These are phyloP conservation scores for Pseudopleuronectes americanus DNA, from an alignment of 2,797 vertebrate genomes.

Conservation along the genomic window DNA sequence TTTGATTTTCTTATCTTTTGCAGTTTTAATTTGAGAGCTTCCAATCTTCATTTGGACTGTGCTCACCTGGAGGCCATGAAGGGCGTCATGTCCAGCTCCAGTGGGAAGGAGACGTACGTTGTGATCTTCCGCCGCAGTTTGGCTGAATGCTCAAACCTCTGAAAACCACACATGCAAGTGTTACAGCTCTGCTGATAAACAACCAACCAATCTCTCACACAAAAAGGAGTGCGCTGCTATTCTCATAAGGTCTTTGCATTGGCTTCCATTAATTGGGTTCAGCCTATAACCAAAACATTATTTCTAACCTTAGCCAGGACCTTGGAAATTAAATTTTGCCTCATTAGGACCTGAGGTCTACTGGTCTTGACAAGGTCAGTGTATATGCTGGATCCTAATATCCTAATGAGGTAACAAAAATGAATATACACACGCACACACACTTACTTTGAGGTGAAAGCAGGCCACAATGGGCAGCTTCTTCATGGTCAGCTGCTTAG, in stretches of 20 bases:
- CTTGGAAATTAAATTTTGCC: too few relatives aligned
- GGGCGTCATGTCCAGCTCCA: conserved; percentile 98
- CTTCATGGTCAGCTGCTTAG: conserved; percentile 99
- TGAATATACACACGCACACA: too few relatives aligned
- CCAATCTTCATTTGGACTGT: not conserved
- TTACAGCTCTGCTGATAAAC: not conserved
- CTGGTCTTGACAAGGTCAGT: too few relatives aligned
- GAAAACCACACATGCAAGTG: conserved; percentile 6
- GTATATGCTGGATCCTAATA: too few relatives aligned
- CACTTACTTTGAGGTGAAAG: conserved; percentile 96
- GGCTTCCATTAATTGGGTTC: too few relatives aligned
- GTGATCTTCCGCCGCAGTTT: conserved; percentile 97
- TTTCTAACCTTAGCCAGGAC: too few relatives aligned
- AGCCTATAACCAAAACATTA: too few relatives aligned
- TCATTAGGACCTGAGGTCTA: too few relatives aligned
- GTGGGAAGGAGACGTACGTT: conserved; percentile 95
- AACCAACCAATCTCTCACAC: not conserved
- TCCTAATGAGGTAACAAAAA: too few relatives aligned
- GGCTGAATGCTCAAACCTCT: conserved; percentile 98
- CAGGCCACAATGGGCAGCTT: conserved; percentile 98
- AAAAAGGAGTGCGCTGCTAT: too few relatives aligned
- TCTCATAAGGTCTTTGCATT: too few relatives aligned
- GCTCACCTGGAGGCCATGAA: conserved; percentile 98
- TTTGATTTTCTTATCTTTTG: too few relatives aligned
- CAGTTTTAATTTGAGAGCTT: not conserved